Base-by-base conservation (phyloP, 2,888 invertebrate species). In the Xestia xanthographa region DNA sequence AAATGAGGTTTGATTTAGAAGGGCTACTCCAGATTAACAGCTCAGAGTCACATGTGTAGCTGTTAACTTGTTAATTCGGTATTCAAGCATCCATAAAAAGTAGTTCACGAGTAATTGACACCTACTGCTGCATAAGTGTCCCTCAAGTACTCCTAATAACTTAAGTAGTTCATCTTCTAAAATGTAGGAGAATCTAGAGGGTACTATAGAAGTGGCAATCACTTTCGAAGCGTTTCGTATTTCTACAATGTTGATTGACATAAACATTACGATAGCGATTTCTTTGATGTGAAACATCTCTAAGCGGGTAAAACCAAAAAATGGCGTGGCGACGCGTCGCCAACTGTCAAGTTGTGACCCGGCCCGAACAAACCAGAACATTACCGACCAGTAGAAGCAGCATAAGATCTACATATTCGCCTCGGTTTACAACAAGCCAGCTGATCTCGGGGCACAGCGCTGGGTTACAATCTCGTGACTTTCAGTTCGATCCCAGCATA, bases 61-160 rank as follows among this genome's bases (percentile, higher is more conserved):
- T 58, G 58, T 75, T 84, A 70, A 77, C 72, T 81, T 58, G 65
- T 81, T 58, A 77, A 84, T 71, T 62, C 50, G 20, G 63, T 77
- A 60, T 63, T 81, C 43, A 67, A 83, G 77, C 34, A 65, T 22
- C 53, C 69, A 77, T 73, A 73, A 83, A 84, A 83, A 82, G 82
- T 81, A 85, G 85, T 67, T 73, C 77, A 81, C 67, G 66, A 68
- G 83, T 84, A 83, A 83, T 83, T 82, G 83, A 83, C 77, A 83
- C 85, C 70, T 73, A 77, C 82, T 71, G 9, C 12, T 20, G 38
- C 48, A 29, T 70, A 67, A 77, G 76, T 72, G 56, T 34, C 53
- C 4, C 41, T 77, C 45, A 77, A 77, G 70, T 72, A 70, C 85
- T 77, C 53, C 63, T 81, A 80, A 71, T 80, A 70, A 67, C 43